Evolutionary conservation across 2,113 vertebrate genomes (phyloP).

Genomic region (Microcebus tavaratra): DNA sequence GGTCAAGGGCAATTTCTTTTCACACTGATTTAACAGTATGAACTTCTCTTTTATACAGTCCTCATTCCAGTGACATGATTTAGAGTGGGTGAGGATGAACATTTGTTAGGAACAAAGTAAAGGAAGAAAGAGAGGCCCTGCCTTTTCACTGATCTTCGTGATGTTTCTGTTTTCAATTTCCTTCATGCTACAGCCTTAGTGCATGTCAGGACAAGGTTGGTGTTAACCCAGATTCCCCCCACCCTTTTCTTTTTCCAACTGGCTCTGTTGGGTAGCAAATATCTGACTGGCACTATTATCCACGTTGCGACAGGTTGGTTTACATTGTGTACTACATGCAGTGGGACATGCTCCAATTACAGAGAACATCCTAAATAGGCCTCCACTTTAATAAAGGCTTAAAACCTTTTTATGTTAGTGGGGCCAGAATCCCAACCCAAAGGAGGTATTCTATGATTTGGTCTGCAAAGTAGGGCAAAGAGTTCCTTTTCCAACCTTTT

Average conservation of each 20-base stretch:
- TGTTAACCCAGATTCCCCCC: slow-evolving; percentile 37
- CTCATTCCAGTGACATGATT: slow-evolving; percentile 46
- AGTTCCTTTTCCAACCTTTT: background rate
- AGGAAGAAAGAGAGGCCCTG: slow-evolving; percentile 56
- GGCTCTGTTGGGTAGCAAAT: slow-evolving; percentile 11
- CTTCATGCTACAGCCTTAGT: slow-evolving; percentile 36
- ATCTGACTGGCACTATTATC: slow-evolving; percentile 61
- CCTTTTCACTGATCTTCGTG: slow-evolving; percentile 61
- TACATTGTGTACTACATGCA: slow-evolving; percentile 38
- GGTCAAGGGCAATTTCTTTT: background rate
- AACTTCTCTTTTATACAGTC: slow-evolving; percentile 19
- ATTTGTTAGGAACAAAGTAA: slow-evolving; percentile 69
- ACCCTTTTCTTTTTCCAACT: slow-evolving; percentile 54
- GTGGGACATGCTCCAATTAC: slow-evolving; percentile 56
- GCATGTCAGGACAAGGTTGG: slow-evolving; percentile 70
- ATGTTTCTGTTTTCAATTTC: slow-evolving; percentile 67
- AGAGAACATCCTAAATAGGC: slow-evolving; percentile 44
- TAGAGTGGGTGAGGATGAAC: slow-evolving; percentile 49
- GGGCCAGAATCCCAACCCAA: background rate
- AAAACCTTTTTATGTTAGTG: background rate
- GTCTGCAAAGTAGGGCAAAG: slow-evolving; percentile 35
- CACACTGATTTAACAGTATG: background rate
- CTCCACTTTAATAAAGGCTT: slow-evolving; percentile 31
- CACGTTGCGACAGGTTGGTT: slow-evolving; percentile 63
- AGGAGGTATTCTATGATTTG: slow-evolving; percentile 47